Conservation (phyloP, 2,797 vertebrate species). For the Capromys pilorides region DNA sequence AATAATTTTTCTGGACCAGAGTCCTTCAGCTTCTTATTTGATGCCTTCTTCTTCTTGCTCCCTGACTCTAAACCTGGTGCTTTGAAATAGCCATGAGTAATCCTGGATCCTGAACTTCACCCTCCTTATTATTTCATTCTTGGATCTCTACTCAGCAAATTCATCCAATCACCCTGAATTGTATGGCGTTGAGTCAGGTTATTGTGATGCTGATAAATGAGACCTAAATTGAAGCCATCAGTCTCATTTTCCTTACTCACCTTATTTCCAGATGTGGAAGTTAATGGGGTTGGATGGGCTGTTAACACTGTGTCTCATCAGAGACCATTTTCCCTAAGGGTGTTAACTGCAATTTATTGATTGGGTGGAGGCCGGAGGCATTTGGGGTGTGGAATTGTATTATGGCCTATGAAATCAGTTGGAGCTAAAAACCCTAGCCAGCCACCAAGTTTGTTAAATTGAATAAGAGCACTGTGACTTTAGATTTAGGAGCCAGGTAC, state of each 20-base stretch:
- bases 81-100: slow-evolving; percentile 64
- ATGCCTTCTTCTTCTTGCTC: slow-evolving; percentile 54
- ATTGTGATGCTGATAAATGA: slow-evolving; percentile 88
- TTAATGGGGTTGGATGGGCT: slow-evolving; percentile 86
- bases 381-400: slow-evolving; percentile 82
- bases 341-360: slow-evolving; percentile 85
- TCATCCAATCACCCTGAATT: slow-evolving; percentile 86
- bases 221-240: slow-evolving; percentile 86
- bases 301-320: slow-evolving; percentile 85
- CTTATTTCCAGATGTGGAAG: slow-evolving; percentile 86
- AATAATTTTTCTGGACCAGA: not conserved
- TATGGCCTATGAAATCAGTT: slow-evolving; percentile 73
- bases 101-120: slow-evolving; percentile 75
- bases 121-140: slow-evolving; percentile 75
- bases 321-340: slow-evolving; percentile 84
- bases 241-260: slow-evolving; percentile 85
- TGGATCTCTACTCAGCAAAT: slow-evolving; percentile 81
- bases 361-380: slow-evolving; percentile 83
- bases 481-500: slow-evolving; percentile 69
- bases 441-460: slow-evolving; percentile 65
- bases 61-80: slow-evolving; percentile 55
- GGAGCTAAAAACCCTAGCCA: slow-evolving; percentile 79
- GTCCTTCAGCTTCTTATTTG: slow-evolving; percentile 51
- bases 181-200: slow-evolving; percentile 83
- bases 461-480: slow-evolving; percentile 59